phyloP scores from a whole-genome alignment of 2,888 invertebrate species.

The Caenorhabditis becei region DNA sequence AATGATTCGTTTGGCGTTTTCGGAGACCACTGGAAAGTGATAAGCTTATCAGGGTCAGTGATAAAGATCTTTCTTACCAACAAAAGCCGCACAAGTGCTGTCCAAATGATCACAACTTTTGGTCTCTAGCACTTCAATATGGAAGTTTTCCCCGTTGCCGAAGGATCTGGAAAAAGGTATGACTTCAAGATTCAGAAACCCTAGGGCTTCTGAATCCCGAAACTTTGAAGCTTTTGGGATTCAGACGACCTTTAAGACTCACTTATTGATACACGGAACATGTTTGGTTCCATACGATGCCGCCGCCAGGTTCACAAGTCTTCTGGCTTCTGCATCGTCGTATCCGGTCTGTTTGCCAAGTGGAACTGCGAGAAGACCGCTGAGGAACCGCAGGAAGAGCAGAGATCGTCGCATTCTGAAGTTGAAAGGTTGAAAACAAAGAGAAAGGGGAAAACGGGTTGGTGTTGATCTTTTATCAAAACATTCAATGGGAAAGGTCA shows the following conservation, averaged over 20 bases:
- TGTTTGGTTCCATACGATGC: slow-evolving; percentile 75
- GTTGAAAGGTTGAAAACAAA: too few species aligned
- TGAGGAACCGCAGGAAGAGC: slow-evolving; percentile 16
- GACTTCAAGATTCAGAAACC: too few species aligned
- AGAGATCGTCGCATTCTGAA: slow-evolving; percentile 9
- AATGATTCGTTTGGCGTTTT: slow-evolving; percentile 64
- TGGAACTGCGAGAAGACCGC: slow-evolving; percentile 20
- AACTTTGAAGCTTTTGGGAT: background rate
- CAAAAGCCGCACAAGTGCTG: slow-evolving; percentile 71
- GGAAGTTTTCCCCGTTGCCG: slow-evolving; percentile 56
- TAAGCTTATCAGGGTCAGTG: background rate
- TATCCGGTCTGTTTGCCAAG: slow-evolving; percentile 69
- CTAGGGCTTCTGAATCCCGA: background rate
- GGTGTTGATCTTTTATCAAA: slow-evolving; percentile 55
- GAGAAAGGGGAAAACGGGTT: slow-evolving; percentile 6
- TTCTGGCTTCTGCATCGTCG: slow-evolving; percentile 72
- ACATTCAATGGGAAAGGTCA: slow-evolving; percentile 14
- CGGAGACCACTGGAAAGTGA: slow-evolving; percentile 68
- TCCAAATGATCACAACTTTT: slow-evolving; percentile 70
- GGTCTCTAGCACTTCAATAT: slow-evolving; percentile 45
- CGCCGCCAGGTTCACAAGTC: slow-evolving; percentile 72
- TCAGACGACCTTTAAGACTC: slow-evolving; percentile 15
- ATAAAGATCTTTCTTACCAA: slow-evolving; percentile 57
- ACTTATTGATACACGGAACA: slow-evolving; percentile 72
- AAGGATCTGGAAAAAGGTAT: slow-evolving; percentile 37